Evolutionary conservation across 1,140 invertebrate species (phyloP).

Genomic region (Drosophila ananassae): DNA sequence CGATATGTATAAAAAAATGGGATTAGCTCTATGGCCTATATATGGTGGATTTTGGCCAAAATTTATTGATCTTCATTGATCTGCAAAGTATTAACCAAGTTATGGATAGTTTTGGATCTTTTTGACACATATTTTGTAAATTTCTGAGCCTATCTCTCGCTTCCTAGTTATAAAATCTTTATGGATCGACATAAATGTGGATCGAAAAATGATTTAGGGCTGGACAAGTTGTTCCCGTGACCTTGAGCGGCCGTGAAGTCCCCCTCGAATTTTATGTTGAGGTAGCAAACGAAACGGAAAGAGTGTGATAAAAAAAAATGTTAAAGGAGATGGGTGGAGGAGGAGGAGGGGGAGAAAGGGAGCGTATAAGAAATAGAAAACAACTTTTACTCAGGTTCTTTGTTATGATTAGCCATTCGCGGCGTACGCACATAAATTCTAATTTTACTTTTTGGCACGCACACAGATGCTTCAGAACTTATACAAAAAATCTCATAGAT

Average conservation of each 20-base stretch:
- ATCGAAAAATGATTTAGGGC: constrained; percentile 41
- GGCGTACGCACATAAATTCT: constrained; percentile 77
- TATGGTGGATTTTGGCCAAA: too few relatives aligned
- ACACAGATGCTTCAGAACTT: constrained; percentile 23
- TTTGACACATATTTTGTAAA: not conserved
- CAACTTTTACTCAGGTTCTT: constrained; percentile 59
- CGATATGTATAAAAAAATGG: too few relatives aligned
- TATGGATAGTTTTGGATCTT: not conserved
- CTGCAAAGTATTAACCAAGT: too few relatives aligned
- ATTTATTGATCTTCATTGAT: too few relatives aligned
- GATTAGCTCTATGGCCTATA: too few relatives aligned
- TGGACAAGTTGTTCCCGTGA: constrained; percentile 27
- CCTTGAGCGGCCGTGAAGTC: constrained; percentile 27
- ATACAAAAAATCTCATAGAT: not conserved
- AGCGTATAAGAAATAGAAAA: constrained; percentile 39
- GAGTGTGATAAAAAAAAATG: constrained; percentile 18
- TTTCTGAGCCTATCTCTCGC: not conserved
- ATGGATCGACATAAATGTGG: not conserved
- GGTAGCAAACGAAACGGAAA: constrained; percentile 37
- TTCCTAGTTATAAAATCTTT: not conserved
- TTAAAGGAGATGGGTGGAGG: not conserved
- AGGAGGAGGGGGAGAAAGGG: constrained; percentile 4
- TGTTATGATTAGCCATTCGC: constrained; percentile 81
- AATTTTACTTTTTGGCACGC: constrained; percentile 76
- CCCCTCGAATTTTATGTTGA: constrained; percentile 38